Evolutionary conservation across 2,888 invertebrate genomes (phyloP).

Genomic region (Andrena bucephala): DNA sequence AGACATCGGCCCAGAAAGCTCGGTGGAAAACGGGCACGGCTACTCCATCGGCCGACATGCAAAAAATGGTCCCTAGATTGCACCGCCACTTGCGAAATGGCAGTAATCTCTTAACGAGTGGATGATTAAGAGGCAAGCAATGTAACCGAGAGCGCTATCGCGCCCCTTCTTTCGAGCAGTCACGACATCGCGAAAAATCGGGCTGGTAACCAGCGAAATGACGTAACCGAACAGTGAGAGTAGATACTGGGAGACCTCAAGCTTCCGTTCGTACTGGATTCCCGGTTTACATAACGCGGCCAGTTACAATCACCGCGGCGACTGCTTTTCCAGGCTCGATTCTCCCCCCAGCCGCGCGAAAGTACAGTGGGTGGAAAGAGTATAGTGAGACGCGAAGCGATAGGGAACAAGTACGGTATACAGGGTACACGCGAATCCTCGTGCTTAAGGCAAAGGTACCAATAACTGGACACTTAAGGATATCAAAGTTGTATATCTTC

Average conservation of each 20-base stretch:
- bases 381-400: not conserved
- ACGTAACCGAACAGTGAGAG: constrained; percentile 67
- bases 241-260: constrained; percentile 67
- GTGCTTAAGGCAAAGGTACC: too few relatives aligned
- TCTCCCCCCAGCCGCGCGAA: not conserved
- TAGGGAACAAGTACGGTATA: not conserved
- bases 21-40: constrained; percentile 14
- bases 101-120: not conserved
- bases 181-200: constrained; percentile 39
- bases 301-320: constrained; percentile 42
- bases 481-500: too few relatives aligned
- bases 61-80: not conserved
- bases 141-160: not conserved
- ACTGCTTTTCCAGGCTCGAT: constrained; percentile 24
- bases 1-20: constrained; percentile 24
- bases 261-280: constrained; percentile 66
- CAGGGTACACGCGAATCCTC: not conserved
- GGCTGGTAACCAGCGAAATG: constrained; percentile 25
- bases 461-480: too few relatives aligned
- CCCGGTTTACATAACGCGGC: constrained; percentile 65
- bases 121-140: not conserved
- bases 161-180: not conserved
- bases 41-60: not conserved
- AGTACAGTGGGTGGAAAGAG: not conserved
- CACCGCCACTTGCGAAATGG: too few relatives aligned